These are phyloP conservation scores for Falco biarmicus DNA, from an alignment of 2,797 vertebrate genomes.

Conservation along the genomic window DNA sequence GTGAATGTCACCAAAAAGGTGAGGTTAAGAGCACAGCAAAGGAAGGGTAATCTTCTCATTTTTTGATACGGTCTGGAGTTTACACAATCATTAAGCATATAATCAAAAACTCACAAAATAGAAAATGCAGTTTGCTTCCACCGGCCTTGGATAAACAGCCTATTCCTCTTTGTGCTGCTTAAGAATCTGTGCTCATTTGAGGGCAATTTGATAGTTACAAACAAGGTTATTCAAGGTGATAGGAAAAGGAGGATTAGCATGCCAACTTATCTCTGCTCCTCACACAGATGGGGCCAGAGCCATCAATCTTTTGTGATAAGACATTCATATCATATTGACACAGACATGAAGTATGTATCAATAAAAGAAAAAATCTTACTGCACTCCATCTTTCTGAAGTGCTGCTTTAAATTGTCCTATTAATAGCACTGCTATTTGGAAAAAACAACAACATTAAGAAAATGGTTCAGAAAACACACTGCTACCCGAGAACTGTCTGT, in stretches of 20 bases:
- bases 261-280: constrained; percentile 29
- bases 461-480: not conserved
- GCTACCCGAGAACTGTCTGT: not conserved
- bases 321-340: constrained; percentile 60
- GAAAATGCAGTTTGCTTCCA: not conserved
- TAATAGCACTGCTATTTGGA: not conserved
- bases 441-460: not conserved
- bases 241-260: constrained; percentile 53
- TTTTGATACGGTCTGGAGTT: not conserved
- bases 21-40: not conserved
- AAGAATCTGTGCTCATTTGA: constrained; percentile 23
- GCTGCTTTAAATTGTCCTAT: not conserved
- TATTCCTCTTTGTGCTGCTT: not conserved
- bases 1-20: not conserved
- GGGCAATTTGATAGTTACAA: not conserved
- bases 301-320: constrained; percentile 44
- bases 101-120: constrained; percentile 10
- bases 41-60: not conserved
- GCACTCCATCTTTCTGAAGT: not conserved
- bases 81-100: not conserved
- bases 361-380: constrained; percentile 6
- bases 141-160: not conserved
- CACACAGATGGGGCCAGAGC: constrained; percentile 25
- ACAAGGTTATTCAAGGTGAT: constrained; percentile 60
- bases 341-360: not conserved